phyloP scores from a whole-genome alignment of 2,888 invertebrate genomes.

The Torymus auratus region DNA sequence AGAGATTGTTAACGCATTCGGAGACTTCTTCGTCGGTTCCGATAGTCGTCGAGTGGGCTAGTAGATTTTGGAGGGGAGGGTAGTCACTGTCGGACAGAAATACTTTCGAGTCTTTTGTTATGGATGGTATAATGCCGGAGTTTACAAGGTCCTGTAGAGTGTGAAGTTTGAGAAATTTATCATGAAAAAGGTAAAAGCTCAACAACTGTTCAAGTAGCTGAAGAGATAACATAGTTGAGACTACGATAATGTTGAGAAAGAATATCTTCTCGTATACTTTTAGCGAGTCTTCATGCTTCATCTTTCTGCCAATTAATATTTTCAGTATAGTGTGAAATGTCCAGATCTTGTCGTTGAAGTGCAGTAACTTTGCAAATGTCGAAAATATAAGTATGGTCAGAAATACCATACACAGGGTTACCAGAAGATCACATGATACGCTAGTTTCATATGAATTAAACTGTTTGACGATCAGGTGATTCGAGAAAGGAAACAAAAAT shows the following conservation, averaged over 20 bases:
- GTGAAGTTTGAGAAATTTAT: background rate
- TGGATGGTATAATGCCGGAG: constrained; percentile 14
- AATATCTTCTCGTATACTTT: constrained; percentile 14
- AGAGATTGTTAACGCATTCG: background rate
- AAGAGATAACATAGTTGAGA: background rate
- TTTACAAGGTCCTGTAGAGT: constrained; percentile 11
- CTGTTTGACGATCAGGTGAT: background rate
- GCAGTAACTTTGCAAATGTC: constrained; percentile 10
- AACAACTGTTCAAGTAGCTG: background rate
- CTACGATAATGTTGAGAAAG: background rate
- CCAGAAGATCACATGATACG: no score
- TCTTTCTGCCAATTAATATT: background rate
- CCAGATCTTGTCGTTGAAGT: constrained; percentile 23
- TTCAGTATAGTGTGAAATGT: constrained; percentile 19
- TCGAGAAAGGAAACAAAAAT: background rate
- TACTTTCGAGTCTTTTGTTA: constrained; percentile 27
- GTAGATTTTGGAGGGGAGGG: no score
- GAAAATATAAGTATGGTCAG: background rate
- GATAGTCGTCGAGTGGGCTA: background rate
- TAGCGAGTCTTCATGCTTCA: background rate
- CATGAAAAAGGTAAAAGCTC: background rate
- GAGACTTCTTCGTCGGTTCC: background rate
- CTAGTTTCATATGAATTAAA: background rate
- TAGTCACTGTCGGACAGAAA: no score
- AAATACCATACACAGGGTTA: no score